Conservation (phyloP, 2,888 invertebrate genomes). For the Apantesis nais region DNA sequence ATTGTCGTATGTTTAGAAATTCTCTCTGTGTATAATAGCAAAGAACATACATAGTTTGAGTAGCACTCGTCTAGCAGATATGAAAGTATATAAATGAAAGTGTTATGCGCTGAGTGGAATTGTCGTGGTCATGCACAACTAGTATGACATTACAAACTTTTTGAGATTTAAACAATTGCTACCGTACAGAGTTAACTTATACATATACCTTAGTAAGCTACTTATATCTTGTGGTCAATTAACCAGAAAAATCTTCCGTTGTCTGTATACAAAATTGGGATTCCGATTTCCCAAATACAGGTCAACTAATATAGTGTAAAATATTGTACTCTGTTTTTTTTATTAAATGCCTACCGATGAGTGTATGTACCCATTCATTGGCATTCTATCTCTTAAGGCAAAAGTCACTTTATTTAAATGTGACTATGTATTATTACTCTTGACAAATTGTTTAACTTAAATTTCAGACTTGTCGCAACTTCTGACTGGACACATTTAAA, state of each 20-base stretch:
- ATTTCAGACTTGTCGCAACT: no score
- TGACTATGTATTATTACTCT: not conserved
- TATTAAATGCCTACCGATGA: not conserved
- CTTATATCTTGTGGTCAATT: not conserved
- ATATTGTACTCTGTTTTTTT: not conserved
- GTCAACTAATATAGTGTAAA: no score
- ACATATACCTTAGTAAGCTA: not conserved
- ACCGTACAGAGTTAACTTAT: not conserved
- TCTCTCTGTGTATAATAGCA: not conserved
- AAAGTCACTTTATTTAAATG: not conserved
- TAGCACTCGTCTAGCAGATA: not conserved
- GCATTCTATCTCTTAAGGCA: not conserved
- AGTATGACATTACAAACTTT: not conserved
- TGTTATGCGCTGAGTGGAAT: conserved; percentile 1
- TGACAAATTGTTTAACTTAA: not conserved
- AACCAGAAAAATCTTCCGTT: not conserved
- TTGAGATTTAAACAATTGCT: not conserved
- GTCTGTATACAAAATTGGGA: not conserved
- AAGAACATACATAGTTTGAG: not conserved
- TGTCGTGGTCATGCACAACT: not conserved
- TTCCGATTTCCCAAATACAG: not conserved
- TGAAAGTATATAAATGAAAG: conserved; percentile 18
- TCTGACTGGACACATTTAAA: no score
- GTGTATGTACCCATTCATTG: not conserved
- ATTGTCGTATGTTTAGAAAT: not conserved